A percentile compares a stretch with the other conserved stretches of the same genome.
phyloP scores from a whole-genome alignment of 92 coral and sea anemone species.

The Scolanthus callimorphus region DNA sequence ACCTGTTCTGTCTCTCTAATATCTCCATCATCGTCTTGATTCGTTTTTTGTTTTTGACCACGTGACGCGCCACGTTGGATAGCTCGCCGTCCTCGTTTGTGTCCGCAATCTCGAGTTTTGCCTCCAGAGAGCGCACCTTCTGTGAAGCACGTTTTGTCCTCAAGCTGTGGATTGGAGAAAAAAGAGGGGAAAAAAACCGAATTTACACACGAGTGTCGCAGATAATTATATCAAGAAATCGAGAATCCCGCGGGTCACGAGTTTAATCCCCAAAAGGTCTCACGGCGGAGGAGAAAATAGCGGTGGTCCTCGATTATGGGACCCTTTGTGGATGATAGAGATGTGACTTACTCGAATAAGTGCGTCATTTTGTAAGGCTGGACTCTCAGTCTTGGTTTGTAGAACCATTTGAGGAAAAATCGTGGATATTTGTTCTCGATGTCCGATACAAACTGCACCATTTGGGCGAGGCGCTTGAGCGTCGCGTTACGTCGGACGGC shows the following conservation, averaged over 20 bases:
- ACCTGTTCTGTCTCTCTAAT: neutral
- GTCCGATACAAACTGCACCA: slow-evolving; percentile 10
- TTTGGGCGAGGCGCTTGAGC: slow-evolving; percentile 4
- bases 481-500: slow-evolving; percentile 5
- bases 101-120: neutral
- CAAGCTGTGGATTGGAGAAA: too few species aligned
- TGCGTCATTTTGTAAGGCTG: neutral
- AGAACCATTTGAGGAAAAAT: slow-evolving; percentile 10
- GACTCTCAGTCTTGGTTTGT: neutral
- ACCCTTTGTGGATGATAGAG: too few species aligned
- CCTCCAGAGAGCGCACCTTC: neutral
- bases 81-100: neutral
- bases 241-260: neutral
- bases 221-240: neutral
- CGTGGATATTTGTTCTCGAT: slow-evolving; percentile 8
- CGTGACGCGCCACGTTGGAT: neutral
- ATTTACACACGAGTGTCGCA: too few species aligned
- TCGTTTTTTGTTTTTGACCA: neutral
- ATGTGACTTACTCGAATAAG: neutral
- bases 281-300: too few species aligned
- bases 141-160: neutral
- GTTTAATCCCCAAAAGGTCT: neutral
- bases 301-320: too few species aligned
- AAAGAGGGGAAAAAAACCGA: too few species aligned
- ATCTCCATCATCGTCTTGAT: neutral